A percentile compares a stretch with the other conserved stretches of the same genome.
Conservation (phyloP, 1,140 invertebrate genomes). For the Centruroides vittatus region DNA sequence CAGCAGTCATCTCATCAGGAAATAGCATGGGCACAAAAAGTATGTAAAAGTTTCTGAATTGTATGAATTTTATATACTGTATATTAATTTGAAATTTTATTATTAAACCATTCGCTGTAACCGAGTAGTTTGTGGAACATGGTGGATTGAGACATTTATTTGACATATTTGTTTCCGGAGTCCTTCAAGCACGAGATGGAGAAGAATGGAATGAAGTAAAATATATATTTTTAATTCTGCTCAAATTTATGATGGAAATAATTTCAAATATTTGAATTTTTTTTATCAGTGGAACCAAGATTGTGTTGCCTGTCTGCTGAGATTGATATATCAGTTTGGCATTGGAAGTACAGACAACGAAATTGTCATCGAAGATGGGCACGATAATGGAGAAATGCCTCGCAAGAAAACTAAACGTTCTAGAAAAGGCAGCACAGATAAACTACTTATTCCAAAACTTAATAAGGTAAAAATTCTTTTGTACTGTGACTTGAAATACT, state of each 20-base stretch:
- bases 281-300: slow-evolving; percentile 75
- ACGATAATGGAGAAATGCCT: slow-evolving; percentile 24
- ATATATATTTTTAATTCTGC: background rate
- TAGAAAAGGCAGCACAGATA: slow-evolving; percentile 35
- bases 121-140: slow-evolving; percentile 54
- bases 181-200: slow-evolving; percentile 31
- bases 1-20: no score
- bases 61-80: no score
- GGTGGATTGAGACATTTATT: slow-evolving; percentile 75
- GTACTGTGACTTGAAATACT: no score
- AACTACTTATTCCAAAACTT: slow-evolving; percentile 46
- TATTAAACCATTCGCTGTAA: no score
- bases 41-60: no score
- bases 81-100: no score
- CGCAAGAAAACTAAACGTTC: slow-evolving; percentile 28
- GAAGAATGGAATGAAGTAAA: slow-evolving; percentile 34
- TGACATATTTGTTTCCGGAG: slow-evolving; percentile 79
- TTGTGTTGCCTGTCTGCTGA: slow-evolving; percentile 69
- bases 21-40: no score
- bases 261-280: background rate
- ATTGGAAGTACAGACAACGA: slow-evolving; percentile 34
- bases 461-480: slow-evolving; percentile 42
- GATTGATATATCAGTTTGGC: slow-evolving; percentile 61
- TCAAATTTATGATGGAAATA: background rate
- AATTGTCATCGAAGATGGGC: slow-evolving; percentile 13